Evolutionary conservation across 2,888 invertebrate species (phyloP), one percentile per base, ranked within the genome.

Genomic region (Euspilapteryx auroguttella): DNA sequence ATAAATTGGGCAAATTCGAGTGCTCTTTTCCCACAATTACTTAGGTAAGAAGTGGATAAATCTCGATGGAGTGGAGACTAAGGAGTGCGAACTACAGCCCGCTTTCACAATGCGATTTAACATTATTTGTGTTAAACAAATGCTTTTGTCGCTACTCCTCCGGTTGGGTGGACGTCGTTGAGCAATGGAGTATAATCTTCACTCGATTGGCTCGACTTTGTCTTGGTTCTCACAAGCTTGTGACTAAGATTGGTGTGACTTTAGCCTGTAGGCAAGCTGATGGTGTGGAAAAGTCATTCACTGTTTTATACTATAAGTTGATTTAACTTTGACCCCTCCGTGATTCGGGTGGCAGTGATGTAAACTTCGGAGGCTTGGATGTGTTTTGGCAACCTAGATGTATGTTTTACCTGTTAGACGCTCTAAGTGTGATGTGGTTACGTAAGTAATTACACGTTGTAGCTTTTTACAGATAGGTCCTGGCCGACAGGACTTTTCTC

Each of bases 51-150:
- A 48, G 8, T 17, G 17, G 52, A 47, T 50, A 46, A 52, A 48
- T 45, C n/a, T n/a, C n/a, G 37, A 41, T 34, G 27, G 35, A 34
- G 33, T 31, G 39, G 39, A 47, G 44, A 42, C 45, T 38, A 45
- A 17, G 38, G 44, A 48, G 45, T 52, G 47, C 53, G 48, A 48
- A 58, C 47, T 57, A 65, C 63, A 64, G 62, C 57, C n/a, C 58
- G 63, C 66, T 43, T 55, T 49, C 45, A 44, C 46, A 51, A 43
- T 45, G 42, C 42, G 37, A 36, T 33, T 63, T 58, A 61, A 56
- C 49, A 54, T 58, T 69, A 63, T 69, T 68, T 66, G 61, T 58
- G 51, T 45, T 55, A 66, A 66, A 66, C 66, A 62, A 47, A 50
- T 39, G 42, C 44, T 45, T 42, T 65, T 66, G 59, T 63, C 43